phyloP scores from a whole-genome alignment of 2,113 vertebrate species.

The Crotalus horridus region DNA sequence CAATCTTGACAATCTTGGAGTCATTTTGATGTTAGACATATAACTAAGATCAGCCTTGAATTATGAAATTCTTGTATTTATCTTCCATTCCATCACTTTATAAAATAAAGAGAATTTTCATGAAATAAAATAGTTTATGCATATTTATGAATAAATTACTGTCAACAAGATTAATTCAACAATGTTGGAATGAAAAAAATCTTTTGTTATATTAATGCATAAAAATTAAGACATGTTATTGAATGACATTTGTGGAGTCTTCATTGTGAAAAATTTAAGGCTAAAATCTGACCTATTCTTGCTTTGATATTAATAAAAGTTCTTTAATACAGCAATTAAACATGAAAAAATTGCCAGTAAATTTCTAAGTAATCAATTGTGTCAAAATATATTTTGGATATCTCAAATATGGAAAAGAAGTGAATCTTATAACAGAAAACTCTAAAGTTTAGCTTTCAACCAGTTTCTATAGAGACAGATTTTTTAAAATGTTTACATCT shows the following conservation, averaged over 20 bases:
- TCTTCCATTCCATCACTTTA: not conserved
- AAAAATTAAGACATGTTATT: not conserved
- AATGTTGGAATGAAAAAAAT: not conserved
- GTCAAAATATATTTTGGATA: not conserved
- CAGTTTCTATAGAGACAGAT: constrained; percentile 27
- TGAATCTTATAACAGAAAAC: not conserved
- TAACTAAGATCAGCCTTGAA: not conserved
- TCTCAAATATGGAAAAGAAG: not conserved
- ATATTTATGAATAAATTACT: not conserved
- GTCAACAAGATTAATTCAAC: not conserved
- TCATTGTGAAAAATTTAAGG: not conserved
- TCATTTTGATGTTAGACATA: not conserved
- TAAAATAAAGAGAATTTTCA: not conserved
- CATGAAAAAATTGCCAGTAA: not conserved
- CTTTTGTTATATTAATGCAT: not conserved
- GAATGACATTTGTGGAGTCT: not conserved
- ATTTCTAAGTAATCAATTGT: not conserved
- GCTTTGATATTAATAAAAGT: not conserved
- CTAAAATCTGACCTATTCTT: not conserved
- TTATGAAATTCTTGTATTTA: not conserved
- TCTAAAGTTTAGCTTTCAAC: constrained; percentile 4
- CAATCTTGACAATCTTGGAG: not conserved
- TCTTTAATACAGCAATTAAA: not conserved
- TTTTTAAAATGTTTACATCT: constrained; percentile 3
- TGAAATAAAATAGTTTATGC: not conserved